A percentile compares a stretch with the other conserved stretches of the same genome.
These are phyloP conservation scores for Leptestheria dahalacensis DNA, from an alignment of 1,140 invertebrate genomes.

Conservation along the genomic window DNA sequence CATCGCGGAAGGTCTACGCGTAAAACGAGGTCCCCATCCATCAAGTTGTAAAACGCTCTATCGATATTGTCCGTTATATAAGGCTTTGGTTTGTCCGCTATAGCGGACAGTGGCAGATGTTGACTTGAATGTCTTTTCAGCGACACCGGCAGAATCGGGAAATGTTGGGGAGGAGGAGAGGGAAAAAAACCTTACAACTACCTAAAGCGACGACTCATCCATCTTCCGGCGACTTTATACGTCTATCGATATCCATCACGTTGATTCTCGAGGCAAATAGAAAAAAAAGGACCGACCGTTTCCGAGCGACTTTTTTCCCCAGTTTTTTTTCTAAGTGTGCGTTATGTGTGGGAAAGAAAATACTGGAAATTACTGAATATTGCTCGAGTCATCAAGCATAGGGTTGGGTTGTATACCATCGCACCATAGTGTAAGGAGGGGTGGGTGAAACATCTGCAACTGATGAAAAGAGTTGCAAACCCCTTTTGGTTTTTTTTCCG, in stretches of 20 bases:
- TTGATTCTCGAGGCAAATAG: background rate
- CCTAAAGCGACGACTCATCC: background rate
- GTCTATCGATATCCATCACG: background rate
- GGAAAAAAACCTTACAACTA: background rate
- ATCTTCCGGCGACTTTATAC: background rate
- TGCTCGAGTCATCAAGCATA: no score
- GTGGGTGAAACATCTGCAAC: no score
- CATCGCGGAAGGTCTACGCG: no score
- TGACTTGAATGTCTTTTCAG: background rate
- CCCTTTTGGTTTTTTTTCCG: background rate
- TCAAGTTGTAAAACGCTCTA: background rate
- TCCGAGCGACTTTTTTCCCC: background rate
- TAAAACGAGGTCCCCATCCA: background rate
- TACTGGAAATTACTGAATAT: no score
- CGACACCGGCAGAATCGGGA: no score
- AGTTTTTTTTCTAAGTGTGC: background rate
- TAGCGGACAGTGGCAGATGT: background rate
- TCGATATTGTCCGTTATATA: background rate
- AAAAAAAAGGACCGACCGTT: background rate
- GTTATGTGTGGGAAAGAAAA: no score
- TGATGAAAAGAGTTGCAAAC: background rate
- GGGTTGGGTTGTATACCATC: no score
- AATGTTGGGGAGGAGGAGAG: no score
- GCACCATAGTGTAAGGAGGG: no score
- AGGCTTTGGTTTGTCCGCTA: background rate